Evolutionary conservation across 2,888 invertebrate genomes (phyloP).

Genomic region (Cataglyphis altisquamis): DNA sequence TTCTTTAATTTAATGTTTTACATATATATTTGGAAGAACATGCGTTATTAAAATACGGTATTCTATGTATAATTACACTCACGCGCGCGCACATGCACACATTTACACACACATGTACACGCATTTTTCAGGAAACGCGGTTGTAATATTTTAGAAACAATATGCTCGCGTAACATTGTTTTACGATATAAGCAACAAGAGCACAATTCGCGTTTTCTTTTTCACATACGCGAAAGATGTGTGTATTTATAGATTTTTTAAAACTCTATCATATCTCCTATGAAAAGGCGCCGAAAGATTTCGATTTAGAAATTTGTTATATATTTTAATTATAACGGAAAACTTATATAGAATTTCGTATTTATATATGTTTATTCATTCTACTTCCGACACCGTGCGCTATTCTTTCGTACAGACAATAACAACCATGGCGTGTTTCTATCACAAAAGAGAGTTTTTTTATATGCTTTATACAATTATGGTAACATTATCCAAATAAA

Average conservation of each 20-base stretch:
- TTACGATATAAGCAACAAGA: not conserved
- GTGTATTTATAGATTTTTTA: not conserved
- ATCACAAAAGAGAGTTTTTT: constrained; percentile 12
- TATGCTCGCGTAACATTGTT: constrained; percentile 2
- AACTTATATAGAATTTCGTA: constrained; percentile 11
- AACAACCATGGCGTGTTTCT: not conserved
- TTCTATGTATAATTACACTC: constrained; percentile 27
- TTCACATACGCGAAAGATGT: not conserved
- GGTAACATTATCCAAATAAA: not conserved
- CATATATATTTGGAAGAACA: not conserved
- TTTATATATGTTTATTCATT: not conserved
- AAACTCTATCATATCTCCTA: not conserved
- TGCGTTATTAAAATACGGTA: not conserved
- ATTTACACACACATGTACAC: not conserved
- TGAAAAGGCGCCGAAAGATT: not conserved
- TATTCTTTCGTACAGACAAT: constrained; percentile 12
- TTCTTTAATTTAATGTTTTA: not conserved
- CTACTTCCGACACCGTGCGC: not conserved
- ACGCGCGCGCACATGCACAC: not conserved
- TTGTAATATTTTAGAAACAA: constrained; percentile 35
- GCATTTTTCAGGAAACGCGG: constrained; percentile 65
- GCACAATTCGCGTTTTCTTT: constrained; percentile 8
- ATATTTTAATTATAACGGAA: constrained; percentile 1
- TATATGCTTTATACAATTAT: constrained; percentile 24
- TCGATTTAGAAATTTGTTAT: constrained; percentile 6